Evolutionary conservation across 1,140 invertebrate genomes (phyloP).

Genomic region (Papilio dardanus): DNA sequence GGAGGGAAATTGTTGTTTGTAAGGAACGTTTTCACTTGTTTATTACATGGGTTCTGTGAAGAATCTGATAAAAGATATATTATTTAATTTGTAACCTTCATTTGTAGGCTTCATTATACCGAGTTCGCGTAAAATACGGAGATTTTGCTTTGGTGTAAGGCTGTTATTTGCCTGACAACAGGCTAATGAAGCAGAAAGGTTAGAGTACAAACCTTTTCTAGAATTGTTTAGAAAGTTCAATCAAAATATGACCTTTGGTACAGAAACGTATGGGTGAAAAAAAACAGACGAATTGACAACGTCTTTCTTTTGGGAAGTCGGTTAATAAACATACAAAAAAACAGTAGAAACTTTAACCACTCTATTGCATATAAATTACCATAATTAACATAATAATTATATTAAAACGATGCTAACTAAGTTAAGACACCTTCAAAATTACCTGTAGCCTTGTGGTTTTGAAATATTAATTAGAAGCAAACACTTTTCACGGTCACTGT

Average conservation of each 20-base stretch:
- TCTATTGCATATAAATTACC: not conserved
- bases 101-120: too few relatives aligned
- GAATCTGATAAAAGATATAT: not conserved
- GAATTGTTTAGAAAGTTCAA: too few relatives aligned
- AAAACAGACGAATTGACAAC: too few relatives aligned
- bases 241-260: too few relatives aligned
- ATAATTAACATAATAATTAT: not conserved
- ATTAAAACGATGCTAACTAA: not conserved
- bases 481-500: conserved; percentile 33
- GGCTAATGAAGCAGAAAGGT: too few relatives aligned
- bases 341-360: not conserved
- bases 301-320: too few relatives aligned
- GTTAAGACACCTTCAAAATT: conserved; percentile 3
- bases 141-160: too few relatives aligned
- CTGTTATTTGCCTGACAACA: too few relatives aligned
- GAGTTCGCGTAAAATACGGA: too few relatives aligned
- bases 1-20: not conserved
- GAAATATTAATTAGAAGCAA: not conserved
- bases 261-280: too few relatives aligned
- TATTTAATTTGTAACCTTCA: not conserved
- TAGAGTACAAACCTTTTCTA: too few relatives aligned
- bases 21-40: not conserved
- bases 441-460: not conserved
- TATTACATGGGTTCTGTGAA: not conserved
- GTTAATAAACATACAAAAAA: too few relatives aligned